phyloP scores from a whole-genome alignment of 2,888 invertebrate species.

The Andrena bicolor region DNA sequence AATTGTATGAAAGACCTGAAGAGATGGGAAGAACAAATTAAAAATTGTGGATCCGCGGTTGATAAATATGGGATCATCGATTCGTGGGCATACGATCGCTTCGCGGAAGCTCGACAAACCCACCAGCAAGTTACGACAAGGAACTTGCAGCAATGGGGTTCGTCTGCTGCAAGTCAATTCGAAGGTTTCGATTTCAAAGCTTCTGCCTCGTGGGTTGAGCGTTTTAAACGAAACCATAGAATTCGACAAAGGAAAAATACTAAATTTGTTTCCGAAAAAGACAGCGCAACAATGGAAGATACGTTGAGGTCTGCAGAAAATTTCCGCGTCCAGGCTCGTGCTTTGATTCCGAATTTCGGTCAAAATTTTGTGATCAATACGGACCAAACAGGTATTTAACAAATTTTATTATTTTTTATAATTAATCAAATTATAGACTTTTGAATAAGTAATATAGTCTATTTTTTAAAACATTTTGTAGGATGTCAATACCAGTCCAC shows the following conservation, averaged over 20 bases:
- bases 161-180: background rate
- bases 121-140: background rate
- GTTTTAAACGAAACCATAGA: background rate
- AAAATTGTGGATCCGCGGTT: background rate
- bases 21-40: background rate
- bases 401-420: no score
- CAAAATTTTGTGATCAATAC: background rate
- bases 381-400: background rate
- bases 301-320: background rate
- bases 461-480: background rate
- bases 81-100: background rate
- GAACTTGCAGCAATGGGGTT: conserved; percentile 1
- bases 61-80: background rate
- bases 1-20: background rate
- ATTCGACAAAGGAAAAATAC: background rate
- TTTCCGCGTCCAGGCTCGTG: no score
- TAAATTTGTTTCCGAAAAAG: background rate
- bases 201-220: background rate
- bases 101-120: background rate
- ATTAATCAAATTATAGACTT: background rate
- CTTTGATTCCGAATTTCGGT: background rate
- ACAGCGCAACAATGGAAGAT: background rate
- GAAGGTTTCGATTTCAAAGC: background rate
- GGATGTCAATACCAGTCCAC: no score
- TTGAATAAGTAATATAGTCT: background rate